Percentiles rank a stretch among this genome's conserved stretches.
Conservation (phyloP, 2,888 invertebrate species). For the Limnephilus rhombicus region DNA sequence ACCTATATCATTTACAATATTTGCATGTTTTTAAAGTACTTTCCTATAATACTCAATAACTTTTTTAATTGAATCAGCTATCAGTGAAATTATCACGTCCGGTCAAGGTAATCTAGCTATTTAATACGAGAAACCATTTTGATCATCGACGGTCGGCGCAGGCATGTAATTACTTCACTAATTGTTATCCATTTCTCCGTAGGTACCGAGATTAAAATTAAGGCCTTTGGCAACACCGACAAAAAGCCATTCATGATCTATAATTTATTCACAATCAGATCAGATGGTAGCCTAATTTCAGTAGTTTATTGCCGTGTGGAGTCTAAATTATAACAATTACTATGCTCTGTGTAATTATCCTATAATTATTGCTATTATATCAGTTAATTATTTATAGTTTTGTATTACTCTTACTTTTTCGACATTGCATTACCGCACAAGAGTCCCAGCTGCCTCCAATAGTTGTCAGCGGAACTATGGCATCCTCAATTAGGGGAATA, state of each 20-base stretch:
- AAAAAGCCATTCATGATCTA: neutral
- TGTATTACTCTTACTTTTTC: no score
- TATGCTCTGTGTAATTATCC: neutral
- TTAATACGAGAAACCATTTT: neutral
- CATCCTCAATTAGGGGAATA: no score
- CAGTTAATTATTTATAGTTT: neutral
- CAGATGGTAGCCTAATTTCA: neutral
- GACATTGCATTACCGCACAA: no score
- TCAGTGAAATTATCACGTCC: neutral
- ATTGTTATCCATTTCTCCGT: neutral
- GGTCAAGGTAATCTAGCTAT: neutral
- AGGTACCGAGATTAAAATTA: neutral
- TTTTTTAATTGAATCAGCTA: neutral
- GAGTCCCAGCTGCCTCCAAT: no score
- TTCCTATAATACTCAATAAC: neutral
- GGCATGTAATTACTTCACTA: neutral
- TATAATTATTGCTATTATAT: neutral
- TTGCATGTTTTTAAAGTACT: neutral
- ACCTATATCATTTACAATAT: no score
- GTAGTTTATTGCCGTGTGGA: neutral
- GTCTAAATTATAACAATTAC: slow-evolving; percentile 1
- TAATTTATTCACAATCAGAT: neutral
- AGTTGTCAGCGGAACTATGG: no score
- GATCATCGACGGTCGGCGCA: neutral
- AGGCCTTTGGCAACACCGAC: neutral